Evolutionary conservation across 1,140 invertebrate genomes (phyloP).

Genomic region (Macrobrachium rosenbergii): DNA sequence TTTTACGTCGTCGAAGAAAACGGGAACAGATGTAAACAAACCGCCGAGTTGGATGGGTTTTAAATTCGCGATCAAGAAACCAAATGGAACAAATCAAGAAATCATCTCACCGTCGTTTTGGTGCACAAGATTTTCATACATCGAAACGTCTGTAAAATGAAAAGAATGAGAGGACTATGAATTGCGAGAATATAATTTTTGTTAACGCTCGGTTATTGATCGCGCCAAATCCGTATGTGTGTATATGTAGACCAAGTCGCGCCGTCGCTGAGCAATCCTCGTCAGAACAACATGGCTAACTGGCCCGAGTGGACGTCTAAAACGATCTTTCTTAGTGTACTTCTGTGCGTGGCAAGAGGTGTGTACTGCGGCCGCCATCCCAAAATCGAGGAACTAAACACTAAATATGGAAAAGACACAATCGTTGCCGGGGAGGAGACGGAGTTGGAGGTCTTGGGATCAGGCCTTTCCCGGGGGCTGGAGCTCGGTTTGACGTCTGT

Average conservation of each 20-base stretch:
- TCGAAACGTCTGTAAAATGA: background rate
- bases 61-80: slow-evolving; percentile 41
- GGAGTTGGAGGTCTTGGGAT: slow-evolving; percentile 44
- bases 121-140: background rate
- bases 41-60: slow-evolving; percentile 29
- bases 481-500: slow-evolving; percentile 52
- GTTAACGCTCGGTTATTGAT: slow-evolving; percentile 47
- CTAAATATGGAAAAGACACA: slow-evolving; percentile 3
- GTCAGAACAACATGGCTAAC: slow-evolving; percentile 58
- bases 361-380: slow-evolving; percentile 44
- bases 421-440: slow-evolving; percentile 46
- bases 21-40: slow-evolving; percentile 60
- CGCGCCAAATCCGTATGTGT: slow-evolving; percentile 28
- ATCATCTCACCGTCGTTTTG: background rate
- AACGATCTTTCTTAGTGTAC: slow-evolving; percentile 28
- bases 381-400: slow-evolving; percentile 15
- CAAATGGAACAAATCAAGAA: background rate
- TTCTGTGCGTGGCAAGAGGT: slow-evolving; percentile 37
- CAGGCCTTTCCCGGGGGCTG: slow-evolving; percentile 46
- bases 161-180: background rate
- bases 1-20: slow-evolving; percentile 52
- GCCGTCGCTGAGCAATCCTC: background rate
- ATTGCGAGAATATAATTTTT: background rate
- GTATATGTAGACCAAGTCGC: slow-evolving; percentile 18
- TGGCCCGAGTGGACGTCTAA: slow-evolving; percentile 32